Conservation (phyloP, 92 coral and sea anemone genomes). For the Phenganax stokvisi region DNA sequence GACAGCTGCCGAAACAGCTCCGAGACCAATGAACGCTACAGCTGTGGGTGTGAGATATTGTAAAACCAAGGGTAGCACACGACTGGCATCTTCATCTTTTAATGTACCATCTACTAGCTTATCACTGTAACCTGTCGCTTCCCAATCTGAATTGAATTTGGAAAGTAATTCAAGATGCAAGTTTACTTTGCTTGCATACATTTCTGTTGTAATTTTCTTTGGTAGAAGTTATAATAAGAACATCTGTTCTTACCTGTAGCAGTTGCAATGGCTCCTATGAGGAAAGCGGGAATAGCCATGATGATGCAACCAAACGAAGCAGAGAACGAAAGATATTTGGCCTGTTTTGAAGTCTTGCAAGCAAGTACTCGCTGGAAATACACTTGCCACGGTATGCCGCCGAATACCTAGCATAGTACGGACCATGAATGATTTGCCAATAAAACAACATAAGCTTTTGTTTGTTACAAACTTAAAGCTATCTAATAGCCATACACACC, state of each 20-base stretch:
- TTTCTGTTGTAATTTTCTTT: background rate
- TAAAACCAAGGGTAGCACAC: slow-evolving; percentile 81
- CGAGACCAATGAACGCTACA: slow-evolving; percentile 77
- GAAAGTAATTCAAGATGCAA: background rate
- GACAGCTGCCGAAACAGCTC: slow-evolving; percentile 92
- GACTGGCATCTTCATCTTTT: slow-evolving; percentile 14
- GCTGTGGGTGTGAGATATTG: slow-evolving; percentile 76
- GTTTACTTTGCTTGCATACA: background rate
- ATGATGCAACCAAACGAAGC: slow-evolving; percentile 79
- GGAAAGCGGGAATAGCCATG: slow-evolving; percentile 83
- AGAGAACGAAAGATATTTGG: slow-evolving; percentile 65
- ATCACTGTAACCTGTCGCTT: slow-evolving; percentile 30
- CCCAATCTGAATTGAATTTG: slow-evolving; percentile 41
- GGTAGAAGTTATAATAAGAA: background rate
- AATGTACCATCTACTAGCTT: slow-evolving; percentile 29
- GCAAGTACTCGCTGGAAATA: slow-evolving; percentile 91
- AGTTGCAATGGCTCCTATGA: slow-evolving; percentile 88
- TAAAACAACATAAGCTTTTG: background rate
- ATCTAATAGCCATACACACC: background rate
- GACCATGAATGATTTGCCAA: background rate
- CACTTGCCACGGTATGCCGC: slow-evolving; percentile 98
- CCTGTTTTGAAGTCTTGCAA: slow-evolving; percentile 65
- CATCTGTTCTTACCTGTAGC: slow-evolving; percentile 56
- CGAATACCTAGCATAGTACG: slow-evolving; percentile 57
- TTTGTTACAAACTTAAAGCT: too few relatives aligned